Evolutionary conservation across 2,888 invertebrate species (phyloP).

Genomic region (Rhynchonema sp.): DNA sequence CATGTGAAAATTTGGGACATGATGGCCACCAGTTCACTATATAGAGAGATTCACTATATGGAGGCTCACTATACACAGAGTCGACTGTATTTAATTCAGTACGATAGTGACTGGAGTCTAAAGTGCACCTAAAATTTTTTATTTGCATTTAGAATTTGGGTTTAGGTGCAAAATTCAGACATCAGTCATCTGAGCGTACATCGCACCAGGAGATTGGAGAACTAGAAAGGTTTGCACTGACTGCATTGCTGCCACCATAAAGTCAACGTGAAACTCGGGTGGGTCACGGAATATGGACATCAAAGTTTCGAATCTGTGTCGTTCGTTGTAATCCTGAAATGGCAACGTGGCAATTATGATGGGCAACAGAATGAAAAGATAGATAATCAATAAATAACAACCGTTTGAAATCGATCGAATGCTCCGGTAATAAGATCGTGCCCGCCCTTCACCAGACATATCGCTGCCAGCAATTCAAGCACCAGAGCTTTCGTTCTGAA

Average conservation of each 20-base stretch:
- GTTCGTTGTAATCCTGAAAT: conserved; percentile 42
- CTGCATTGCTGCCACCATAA: conserved; percentile 98
- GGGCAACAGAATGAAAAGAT: not conserved
- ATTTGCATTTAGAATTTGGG: no score
- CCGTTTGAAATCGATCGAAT: conserved; percentile 92
- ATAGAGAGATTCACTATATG: no score
- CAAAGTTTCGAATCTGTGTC: conserved; percentile 72
- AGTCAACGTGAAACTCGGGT: conserved; percentile 82
- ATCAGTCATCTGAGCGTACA: no score
- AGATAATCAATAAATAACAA: conserved; percentile 9
- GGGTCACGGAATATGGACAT: conserved; percentile 84
- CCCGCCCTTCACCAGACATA: conserved; percentile 96
- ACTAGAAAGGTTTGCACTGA: no score
- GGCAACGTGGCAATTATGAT: not conserved
- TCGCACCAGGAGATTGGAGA: no score
- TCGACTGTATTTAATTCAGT: no score
- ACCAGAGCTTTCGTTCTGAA: conserved; percentile 81
- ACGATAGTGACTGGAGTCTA: no score
- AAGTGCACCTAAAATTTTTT: no score
- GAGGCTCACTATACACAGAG: no score
- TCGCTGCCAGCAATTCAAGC: conserved; percentile 83
- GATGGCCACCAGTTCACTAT: no score
- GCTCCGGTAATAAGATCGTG: conserved; percentile 90
- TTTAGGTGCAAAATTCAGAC: no score
- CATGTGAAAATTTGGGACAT: no score